Percentiles rank a stretch among this genome's conserved stretches.
Evolutionary conservation across 2,797 vertebrate species (phyloP).

Genomic region (Brachyalestes nurse): DNA sequence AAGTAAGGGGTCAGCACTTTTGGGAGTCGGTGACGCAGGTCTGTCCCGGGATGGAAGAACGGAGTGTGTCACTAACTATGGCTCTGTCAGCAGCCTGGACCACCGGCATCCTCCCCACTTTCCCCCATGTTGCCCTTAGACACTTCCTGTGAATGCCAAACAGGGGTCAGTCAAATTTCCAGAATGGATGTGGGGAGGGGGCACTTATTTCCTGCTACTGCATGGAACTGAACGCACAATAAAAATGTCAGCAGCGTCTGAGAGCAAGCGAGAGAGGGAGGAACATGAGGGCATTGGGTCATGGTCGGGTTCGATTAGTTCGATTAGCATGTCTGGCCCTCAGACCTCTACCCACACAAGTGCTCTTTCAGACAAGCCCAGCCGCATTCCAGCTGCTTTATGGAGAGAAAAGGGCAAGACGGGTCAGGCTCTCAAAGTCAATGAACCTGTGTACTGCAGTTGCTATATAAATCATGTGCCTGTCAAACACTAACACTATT

Average conservation of each 20-base stretch:
- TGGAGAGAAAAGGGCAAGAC: constrained; percentile 31
- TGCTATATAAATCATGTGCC: neutral
- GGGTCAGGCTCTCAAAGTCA: constrained; percentile 29
- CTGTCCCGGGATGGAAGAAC: constrained; percentile 55
- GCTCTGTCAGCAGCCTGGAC: constrained; percentile 60
- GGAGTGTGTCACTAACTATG: constrained; percentile 50
- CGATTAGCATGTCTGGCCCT: constrained; percentile 43
- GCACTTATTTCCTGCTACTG: neutral
- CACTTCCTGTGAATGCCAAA: constrained; percentile 20
- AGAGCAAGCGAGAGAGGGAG: neutral
- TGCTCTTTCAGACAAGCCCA: constrained; percentile 33
- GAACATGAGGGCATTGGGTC: constrained; percentile 12
- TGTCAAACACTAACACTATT: constrained; percentile 3
- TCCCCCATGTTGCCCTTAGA: constrained; percentile 12
- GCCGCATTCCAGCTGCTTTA: constrained; percentile 43
- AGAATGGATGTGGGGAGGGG: neutral
- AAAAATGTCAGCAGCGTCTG: constrained; percentile 1
- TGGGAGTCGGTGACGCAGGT: constrained; percentile 48
- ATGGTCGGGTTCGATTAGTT: constrained; percentile 29
- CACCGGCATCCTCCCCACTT: constrained; percentile 43
- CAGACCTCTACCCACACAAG: constrained; percentile 44
- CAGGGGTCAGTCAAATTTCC: constrained; percentile 4
- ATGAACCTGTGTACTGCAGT: neutral
- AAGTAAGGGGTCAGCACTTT: constrained; percentile 62
- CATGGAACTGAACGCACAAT: constrained; percentile 24